Conservation (phyloP, 2,888 invertebrate species). For the Eristalinus sepulchralis region DNA sequence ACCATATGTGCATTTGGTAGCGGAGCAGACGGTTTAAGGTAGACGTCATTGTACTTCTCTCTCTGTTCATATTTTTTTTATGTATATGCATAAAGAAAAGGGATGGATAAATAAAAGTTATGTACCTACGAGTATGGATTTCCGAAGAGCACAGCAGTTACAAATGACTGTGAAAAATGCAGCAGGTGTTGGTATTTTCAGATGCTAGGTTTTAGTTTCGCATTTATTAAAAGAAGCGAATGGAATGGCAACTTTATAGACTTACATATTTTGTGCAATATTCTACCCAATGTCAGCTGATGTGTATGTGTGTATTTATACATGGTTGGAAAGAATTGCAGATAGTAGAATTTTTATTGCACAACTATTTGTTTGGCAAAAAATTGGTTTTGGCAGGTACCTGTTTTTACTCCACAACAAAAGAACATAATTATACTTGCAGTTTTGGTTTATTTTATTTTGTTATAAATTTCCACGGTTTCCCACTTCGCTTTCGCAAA, state of each 20-base stretch:
- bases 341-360: too few relatives aligned
- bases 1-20: conserved; percentile 58
- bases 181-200: conserved; percentile 62
- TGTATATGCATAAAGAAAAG: conserved; percentile 1
- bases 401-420: too few relatives aligned
- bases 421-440: too few relatives aligned
- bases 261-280: conserved; percentile 31
- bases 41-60: conserved; percentile 28
- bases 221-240: conserved; percentile 24
- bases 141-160: conserved; percentile 29
- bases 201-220: conserved; percentile 18
- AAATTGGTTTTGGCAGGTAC: too few relatives aligned
- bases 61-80: conserved; percentile 1
- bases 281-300: neutral
- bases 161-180: conserved; percentile 42
- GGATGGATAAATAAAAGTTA: conserved; percentile 53
- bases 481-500: too few relatives aligned
- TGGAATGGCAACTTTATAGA: conserved; percentile 25
- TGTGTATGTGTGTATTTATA: neutral
- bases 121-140: conserved; percentile 60
- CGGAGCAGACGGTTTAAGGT: conserved; percentile 43
- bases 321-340: too few relatives aligned
- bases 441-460: too few relatives aligned
- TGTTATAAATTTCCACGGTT: too few relatives aligned
- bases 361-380: too few relatives aligned